phyloP scores from a whole-genome alignment of 2,888 invertebrate genomes.

The Allacma fusca region DNA sequence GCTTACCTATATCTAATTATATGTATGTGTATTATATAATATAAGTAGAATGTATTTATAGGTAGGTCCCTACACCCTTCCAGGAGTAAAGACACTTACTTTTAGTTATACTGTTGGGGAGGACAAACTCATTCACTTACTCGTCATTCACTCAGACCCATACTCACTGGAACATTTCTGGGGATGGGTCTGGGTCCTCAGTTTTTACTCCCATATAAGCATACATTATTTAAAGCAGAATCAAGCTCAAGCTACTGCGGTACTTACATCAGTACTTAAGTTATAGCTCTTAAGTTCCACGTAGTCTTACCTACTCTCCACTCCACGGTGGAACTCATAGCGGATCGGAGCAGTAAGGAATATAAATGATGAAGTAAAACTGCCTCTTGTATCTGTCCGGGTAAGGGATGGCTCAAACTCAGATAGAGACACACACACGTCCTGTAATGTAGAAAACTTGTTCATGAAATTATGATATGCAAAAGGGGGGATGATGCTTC shows the following conservation, averaged over 20 bases:
- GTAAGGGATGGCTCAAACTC: too few relatives aligned
- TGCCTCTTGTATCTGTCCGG: background rate
- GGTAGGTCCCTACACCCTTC: too few relatives aligned
- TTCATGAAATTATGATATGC: conserved; percentile 21
- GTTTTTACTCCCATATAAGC: background rate
- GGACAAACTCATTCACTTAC: background rate
- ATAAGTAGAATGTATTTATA: background rate
- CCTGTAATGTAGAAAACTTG: conserved; percentile 20
- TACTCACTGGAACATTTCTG: too few relatives aligned
- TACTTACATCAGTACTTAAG: conserved; percentile 1
- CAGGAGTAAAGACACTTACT: too few relatives aligned
- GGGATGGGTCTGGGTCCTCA: too few relatives aligned
- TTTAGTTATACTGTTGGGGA: background rate
- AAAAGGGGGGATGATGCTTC: background rate
- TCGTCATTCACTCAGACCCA: background rate
- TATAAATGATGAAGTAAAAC: conserved; percentile 8
- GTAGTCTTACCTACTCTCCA: too few relatives aligned
- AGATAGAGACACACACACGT: background rate
- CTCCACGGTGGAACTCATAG: too few relatives aligned
- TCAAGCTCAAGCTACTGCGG: background rate
- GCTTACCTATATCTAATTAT: too few relatives aligned
- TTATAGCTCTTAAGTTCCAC: too few relatives aligned
- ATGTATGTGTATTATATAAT: too few relatives aligned
- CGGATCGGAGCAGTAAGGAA: background rate
- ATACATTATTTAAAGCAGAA: background rate